These are phyloP conservation scores for Leptopterna dolabrata DNA, from an alignment of 2,888 invertebrate genomes.

Conservation along the genomic window DNA sequence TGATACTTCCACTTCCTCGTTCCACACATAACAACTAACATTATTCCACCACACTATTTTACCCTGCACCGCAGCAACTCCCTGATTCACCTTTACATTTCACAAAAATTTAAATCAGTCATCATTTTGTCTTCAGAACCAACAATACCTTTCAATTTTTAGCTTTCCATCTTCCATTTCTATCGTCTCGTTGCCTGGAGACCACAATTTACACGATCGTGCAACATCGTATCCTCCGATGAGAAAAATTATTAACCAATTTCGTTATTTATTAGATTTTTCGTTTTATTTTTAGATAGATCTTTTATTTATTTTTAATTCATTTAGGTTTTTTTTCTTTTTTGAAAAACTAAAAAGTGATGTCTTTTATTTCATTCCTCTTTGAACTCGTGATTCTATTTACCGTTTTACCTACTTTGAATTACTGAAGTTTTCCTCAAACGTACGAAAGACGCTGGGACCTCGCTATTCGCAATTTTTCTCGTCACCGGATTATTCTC, in stretches of 20 bases:
- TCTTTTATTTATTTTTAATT: no score
- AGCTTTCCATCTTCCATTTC: not conserved
- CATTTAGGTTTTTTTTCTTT: no score
- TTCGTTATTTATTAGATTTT: not conserved
- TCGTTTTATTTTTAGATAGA: not conserved
- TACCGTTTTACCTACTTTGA: not conserved
- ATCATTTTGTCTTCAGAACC: not conserved
- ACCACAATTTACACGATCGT: not conserved
- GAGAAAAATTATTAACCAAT: not conserved
- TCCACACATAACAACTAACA: no score
- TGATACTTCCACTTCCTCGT: no score
- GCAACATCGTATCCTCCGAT: not conserved
- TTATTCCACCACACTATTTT: no score
- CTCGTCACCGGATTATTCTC: not conserved
- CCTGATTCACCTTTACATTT: no score
- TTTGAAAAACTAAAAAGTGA: not conserved
- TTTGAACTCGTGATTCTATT: slow-evolving; percentile 29
- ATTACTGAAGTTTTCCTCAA: not conserved
- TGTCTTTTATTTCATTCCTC: slow-evolving; percentile 20
- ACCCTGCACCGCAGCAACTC: no score
- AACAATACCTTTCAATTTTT: not conserved
- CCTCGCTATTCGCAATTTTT: not conserved
- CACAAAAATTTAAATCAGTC: not conserved
- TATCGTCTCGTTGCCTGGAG: not conserved
- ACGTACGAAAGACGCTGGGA: not conserved